These are phyloP conservation scores for Melanophora roralis DNA, from an alignment of 2,888 invertebrate species.

Conservation along the genomic window DNA sequence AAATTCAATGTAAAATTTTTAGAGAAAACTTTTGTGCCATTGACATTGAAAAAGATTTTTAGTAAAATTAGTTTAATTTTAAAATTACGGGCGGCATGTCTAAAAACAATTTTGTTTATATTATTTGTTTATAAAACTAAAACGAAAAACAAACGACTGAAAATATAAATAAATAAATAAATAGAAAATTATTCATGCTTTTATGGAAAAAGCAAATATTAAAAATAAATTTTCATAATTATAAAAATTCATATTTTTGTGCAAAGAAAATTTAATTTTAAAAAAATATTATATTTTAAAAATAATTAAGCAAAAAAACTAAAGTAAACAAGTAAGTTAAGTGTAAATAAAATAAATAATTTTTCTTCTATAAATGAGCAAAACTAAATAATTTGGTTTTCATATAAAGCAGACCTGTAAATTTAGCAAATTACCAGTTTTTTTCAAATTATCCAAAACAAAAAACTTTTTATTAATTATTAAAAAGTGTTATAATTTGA, in stretches of 20 bases:
- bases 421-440: neutral
- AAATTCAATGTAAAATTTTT: constrained; percentile 44
- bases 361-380: neutral
- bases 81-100: constrained; percentile 60
- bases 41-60: constrained; percentile 65
- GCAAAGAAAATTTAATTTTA: neutral
- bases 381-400: neutral
- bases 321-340: constrained; percentile 35
- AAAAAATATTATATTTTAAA: constrained; percentile 1
- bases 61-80: constrained; percentile 59
- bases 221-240: neutral
- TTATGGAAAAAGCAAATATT: neutral
- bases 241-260: neutral
- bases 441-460: neutral
- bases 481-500: constrained; percentile 45
- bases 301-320: neutral
- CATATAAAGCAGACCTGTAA: neutral
- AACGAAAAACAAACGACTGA: constrained; percentile 9
- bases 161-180: constrained; percentile 1
- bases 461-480: constrained; percentile 25
- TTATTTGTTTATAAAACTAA: constrained; percentile 31
- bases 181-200: neutral
- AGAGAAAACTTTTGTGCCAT: constrained; percentile 54
- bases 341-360: neutral
- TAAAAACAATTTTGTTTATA: constrained; percentile 20